Evolutionary conservation across 1,140 invertebrate species (phyloP), one percentile per base, ranked within the genome.

Genomic region (Drosophila tani): DNA sequence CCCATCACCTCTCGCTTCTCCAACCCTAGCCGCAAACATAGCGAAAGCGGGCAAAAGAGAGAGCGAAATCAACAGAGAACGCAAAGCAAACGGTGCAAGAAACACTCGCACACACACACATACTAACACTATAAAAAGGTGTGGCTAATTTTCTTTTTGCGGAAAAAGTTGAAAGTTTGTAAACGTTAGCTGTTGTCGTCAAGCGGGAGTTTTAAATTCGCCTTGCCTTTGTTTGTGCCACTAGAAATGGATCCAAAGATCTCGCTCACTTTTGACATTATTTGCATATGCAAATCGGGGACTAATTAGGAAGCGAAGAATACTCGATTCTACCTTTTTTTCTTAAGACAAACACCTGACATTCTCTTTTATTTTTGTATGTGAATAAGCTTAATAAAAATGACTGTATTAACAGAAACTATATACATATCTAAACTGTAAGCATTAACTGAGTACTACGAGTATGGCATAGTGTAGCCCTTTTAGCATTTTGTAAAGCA

Each of bases 111-210:
- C 75, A 40, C 21, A 40, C 75, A 40, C 40, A 45, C 27, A 66
- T 9, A 51, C 21, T 1, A 21, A 66, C 9, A 51, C 21, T 6
- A 27, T 32, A 62, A 58, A 49, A 74, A 79, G 85, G 81, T 67
- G 85, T 81, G 85, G 64, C 80, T 74, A 73, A 81, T 75, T 76
- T 66, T 58, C 51, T 57, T 75, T 50, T 46, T 57, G 45, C 32
- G 32, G 53, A 40, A 76, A 66, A 75, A 49, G 40, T 19, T 56
- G 24, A 56, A 56, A 51, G 35, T 50, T 65, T 45, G 50, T 50
- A 60, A 41, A 70, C 21, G 29, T 55, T 17, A 12, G 17, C 5
- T 2, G 12, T 47, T 70, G 67, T 70, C 11, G 67, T 69, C 67
- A 70, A 70, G 67, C 63, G 40, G 14, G 24, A 63, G 50, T 62